A percentile compares a stretch with the other conserved stretches of the same genome.
Conservation (phyloP, 2,888 invertebrate genomes). For the Folsomia manolachei region DNA sequence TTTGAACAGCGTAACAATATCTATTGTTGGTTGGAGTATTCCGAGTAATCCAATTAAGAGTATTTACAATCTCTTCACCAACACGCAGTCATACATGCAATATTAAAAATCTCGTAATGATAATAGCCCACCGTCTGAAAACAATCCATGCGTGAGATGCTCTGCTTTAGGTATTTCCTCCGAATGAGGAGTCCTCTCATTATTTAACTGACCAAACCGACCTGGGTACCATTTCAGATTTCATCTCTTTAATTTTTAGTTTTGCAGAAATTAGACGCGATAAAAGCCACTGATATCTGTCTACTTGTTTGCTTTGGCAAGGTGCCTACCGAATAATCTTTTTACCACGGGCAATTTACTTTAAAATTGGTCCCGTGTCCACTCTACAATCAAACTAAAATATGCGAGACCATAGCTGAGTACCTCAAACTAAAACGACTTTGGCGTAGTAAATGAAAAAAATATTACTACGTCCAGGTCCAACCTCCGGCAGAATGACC, state of each 20-base stretch:
- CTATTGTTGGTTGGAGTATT: neutral
- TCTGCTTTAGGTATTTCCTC: neutral
- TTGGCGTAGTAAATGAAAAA: neutral
- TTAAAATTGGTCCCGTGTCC: neutral
- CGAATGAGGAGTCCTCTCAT: too few species aligned
- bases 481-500: too few species aligned
- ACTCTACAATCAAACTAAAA: too few species aligned
- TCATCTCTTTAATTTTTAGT: neutral
- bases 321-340: neutral
- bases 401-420: neutral
- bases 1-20: neutral
- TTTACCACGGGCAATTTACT: neutral
- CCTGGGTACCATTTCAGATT: neutral
- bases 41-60: neutral
- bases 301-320: neutral
- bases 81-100: neutral
- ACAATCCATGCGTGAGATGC: neutral
- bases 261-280: neutral
- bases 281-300: neutral
- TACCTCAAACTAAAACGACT: neutral
- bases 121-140: neutral
- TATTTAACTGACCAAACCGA: too few species aligned
- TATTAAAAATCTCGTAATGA: neutral
- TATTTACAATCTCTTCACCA: neutral
- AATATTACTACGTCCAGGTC: neutral